phyloP scores from a whole-genome alignment of 2,888 invertebrate genomes.

The Archips xylosteana region DNA sequence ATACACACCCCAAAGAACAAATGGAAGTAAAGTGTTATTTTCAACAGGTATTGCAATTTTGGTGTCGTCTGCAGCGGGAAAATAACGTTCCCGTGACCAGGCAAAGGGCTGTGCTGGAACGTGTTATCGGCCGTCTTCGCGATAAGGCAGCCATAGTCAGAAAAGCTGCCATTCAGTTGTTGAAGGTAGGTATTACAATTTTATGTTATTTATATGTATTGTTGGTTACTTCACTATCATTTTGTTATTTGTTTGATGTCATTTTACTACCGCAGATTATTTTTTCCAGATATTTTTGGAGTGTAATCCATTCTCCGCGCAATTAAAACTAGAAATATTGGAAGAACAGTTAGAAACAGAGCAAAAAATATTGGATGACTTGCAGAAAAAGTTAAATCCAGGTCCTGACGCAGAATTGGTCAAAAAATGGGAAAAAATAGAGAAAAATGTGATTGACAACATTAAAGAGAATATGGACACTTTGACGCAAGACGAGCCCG shows the following conservation, averaged over 20 bases:
- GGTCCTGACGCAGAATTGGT: constrained; percentile 74
- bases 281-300: constrained; percentile 88
- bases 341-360: constrained; percentile 86
- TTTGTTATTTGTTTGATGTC: too few species aligned
- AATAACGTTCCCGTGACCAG: constrained; percentile 91
- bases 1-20: too few species aligned
- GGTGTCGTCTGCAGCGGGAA: constrained; percentile 91
- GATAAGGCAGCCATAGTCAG: constrained; percentile 95
- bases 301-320: constrained; percentile 94
- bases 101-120: constrained; percentile 88
- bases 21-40: not conserved
- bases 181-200: constrained; percentile 85
- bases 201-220: not conserved
- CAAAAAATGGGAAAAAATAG: constrained; percentile 83
- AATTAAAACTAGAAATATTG: constrained; percentile 86
- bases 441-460: constrained; percentile 76
- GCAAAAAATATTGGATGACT: constrained; percentile 86
- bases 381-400: constrained; percentile 81
- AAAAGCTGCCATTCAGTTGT: constrained; percentile 92
- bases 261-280: too few species aligned
- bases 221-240: too few species aligned
- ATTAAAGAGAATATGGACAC: constrained; percentile 80
- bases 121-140: constrained; percentile 89
- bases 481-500: constrained; percentile 77
- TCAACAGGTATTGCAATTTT: constrained; percentile 89